Conservation (phyloP, 2,113 vertebrate species). For the Gnathonemus echidnorhynchus region DNA sequence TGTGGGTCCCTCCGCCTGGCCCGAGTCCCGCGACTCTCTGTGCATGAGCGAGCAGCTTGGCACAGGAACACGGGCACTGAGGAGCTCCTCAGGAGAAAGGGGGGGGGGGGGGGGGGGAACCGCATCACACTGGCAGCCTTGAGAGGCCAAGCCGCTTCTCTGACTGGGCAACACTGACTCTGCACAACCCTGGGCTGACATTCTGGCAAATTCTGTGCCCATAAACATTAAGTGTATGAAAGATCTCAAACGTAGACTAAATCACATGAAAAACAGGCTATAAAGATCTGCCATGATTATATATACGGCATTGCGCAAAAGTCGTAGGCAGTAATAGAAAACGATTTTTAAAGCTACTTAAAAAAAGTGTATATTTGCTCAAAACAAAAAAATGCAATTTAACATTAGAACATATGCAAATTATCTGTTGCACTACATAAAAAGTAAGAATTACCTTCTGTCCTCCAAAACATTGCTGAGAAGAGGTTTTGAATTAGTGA, state of each 20-base stretch:
- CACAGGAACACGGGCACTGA: not conserved
- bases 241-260: not conserved
- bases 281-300: not conserved
- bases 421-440: not conserved
- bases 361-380: not conserved
- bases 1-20: not conserved
- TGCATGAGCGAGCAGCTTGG: slow-evolving; percentile 5
- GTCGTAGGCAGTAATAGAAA: not conserved
- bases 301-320: not conserved
- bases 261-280: not conserved
- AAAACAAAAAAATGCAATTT: not conserved
- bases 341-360: not conserved
- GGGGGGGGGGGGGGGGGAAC: not conserved
- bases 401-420: not conserved
- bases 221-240: not conserved
- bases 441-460: not conserved
- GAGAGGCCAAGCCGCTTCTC: not conserved
- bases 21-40: not conserved
- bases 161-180: not conserved
- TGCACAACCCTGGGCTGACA: not conserved
- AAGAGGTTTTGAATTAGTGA: not conserved
- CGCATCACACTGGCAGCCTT: not conserved
- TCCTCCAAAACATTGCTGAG: not conserved
- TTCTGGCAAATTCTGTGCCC: not conserved
- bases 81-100: not conserved